Evolutionary conservation across 1,140 invertebrate genomes (phyloP).

Genomic region (Phocides pigmalion): DNA sequence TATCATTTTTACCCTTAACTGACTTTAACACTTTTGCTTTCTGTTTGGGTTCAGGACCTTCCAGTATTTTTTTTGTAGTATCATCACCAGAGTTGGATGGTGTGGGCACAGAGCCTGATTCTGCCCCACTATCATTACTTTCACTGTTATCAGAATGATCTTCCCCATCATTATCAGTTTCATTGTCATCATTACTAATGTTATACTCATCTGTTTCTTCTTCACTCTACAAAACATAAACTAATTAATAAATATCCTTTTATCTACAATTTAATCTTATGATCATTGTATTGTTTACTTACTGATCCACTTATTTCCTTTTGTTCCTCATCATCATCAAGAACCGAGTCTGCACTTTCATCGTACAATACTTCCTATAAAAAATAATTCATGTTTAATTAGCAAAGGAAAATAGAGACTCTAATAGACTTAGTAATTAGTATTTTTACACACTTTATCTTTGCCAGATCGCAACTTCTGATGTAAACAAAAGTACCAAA

Average conservation of each 20-base stretch:
- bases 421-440: too few relatives aligned
- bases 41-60: constrained; percentile 18
- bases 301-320: constrained; percentile 37
- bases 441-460: too few relatives aligned
- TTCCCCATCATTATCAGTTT: constrained; percentile 20
- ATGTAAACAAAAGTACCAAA: too few relatives aligned
- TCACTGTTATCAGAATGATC: constrained; percentile 35
- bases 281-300: constrained; percentile 25
- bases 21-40: constrained; percentile 19
- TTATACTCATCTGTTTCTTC: constrained; percentile 42
- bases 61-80: constrained; percentile 25
- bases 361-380: constrained; percentile 67
- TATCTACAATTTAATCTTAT: background rate
- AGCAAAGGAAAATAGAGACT: too few relatives aligned
- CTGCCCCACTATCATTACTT: constrained; percentile 51
- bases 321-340: constrained; percentile 54
- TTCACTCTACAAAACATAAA: constrained; percentile 11
- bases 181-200: constrained; percentile 44
- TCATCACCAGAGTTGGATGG: constrained; percentile 43
- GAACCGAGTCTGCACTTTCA: constrained; percentile 60
- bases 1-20: constrained; percentile 37
- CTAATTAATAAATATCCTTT: background rate
- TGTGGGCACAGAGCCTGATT: constrained; percentile 41
- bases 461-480: too few relatives aligned
- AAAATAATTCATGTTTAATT: constrained; percentile 21